phyloP scores from a whole-genome alignment of 2,888 invertebrate genomes.

The Hemithea aestivaria region DNA sequence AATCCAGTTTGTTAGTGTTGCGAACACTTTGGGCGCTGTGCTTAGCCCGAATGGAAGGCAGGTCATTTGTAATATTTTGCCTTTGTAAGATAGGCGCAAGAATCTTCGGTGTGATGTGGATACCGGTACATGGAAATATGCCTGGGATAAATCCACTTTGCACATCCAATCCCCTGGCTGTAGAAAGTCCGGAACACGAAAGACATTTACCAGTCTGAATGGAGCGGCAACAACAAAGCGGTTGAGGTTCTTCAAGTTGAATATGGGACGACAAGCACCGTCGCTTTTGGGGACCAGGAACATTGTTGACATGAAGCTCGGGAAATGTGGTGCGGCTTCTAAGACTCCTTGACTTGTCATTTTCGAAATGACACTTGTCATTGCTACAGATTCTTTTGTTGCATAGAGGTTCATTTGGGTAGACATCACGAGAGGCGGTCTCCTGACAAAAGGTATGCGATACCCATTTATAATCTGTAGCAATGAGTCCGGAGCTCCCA shows the following conservation, averaged over 20 bases:
- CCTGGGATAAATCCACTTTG: constrained; percentile 13
- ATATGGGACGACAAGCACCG: constrained; percentile 20
- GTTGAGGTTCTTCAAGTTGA: constrained; percentile 26
- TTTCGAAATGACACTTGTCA: constrained; percentile 13
- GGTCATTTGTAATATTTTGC: constrained; percentile 28
- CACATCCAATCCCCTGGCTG: constrained; percentile 27
- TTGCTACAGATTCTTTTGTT: constrained; percentile 7
- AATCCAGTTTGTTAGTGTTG: constrained; percentile 27
- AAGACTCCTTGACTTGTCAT: constrained; percentile 17
- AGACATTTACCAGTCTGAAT: constrained; percentile 28
- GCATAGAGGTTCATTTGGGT: no score
- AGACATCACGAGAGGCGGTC: constrained; percentile 8
- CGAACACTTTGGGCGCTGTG: constrained; percentile 30
- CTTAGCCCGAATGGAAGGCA: constrained; percentile 34
- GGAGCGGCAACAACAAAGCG: constrained; percentile 17
- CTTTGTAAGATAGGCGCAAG: constrained; percentile 23
- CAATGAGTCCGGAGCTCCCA: constrained; percentile 8
- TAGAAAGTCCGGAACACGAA: constrained; percentile 27
- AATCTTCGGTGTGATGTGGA: constrained; percentile 21
- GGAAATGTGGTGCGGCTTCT: constrained; percentile 4
- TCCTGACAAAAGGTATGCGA: constrained; percentile 13
- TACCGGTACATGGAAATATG: constrained; percentile 27
- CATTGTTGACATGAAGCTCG: constrained; percentile 21
- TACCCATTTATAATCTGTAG: constrained; percentile 9
- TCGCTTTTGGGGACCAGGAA: constrained; percentile 23